Evolutionary conservation across 2,797 vertebrate species (phyloP).

Genomic region (Sphaeramia orbicularis): DNA sequence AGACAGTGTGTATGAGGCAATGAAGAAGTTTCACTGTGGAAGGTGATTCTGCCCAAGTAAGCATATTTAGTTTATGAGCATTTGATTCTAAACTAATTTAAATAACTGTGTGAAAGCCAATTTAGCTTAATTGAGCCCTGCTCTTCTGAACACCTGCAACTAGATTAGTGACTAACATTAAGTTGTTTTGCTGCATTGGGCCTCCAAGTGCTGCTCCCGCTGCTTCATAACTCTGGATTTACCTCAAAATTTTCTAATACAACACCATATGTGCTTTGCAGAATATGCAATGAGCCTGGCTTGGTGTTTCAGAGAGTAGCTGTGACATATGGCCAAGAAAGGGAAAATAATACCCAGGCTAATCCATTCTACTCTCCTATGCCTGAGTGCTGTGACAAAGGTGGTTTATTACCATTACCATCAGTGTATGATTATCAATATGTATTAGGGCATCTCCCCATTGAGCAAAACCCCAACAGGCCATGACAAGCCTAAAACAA

Average conservation of each 20-base stretch:
- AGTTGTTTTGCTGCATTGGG: conserved; percentile 84
- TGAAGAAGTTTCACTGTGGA: conserved; percentile 30
- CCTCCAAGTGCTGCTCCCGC: conserved; percentile 71
- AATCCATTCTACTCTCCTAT: conserved; percentile 76
- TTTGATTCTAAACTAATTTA: conserved; percentile 85
- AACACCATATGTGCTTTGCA: conserved; percentile 82
- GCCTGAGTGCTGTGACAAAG: conserved; percentile 70
- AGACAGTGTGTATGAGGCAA: conserved; percentile 54
- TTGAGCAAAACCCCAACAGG: conserved; percentile 61
- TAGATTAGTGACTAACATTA: conserved; percentile 86
- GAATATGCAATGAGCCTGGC: conserved; percentile 79
- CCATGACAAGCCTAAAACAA: conserved; percentile 69
- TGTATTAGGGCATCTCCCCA: conserved; percentile 66
- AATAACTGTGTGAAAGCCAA: conserved; percentile 85
- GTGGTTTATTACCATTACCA: conserved; percentile 78
- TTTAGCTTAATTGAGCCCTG: conserved; percentile 85
- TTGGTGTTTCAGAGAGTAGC: conserved; percentile 62
- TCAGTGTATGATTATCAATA: conserved; percentile 78
- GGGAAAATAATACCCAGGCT: conserved; percentile 71
- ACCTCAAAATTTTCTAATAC: conserved; percentile 81
- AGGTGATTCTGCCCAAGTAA: conserved; percentile 82
- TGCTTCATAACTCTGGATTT: conserved; percentile 81
- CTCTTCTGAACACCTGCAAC: conserved; percentile 84
- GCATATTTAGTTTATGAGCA: conserved; percentile 78
- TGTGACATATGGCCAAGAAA: conserved; percentile 76